These are phyloP conservation scores for Papilio protenor DNA, from an alignment of 2,888 invertebrate genomes.

Conservation along the genomic window DNA sequence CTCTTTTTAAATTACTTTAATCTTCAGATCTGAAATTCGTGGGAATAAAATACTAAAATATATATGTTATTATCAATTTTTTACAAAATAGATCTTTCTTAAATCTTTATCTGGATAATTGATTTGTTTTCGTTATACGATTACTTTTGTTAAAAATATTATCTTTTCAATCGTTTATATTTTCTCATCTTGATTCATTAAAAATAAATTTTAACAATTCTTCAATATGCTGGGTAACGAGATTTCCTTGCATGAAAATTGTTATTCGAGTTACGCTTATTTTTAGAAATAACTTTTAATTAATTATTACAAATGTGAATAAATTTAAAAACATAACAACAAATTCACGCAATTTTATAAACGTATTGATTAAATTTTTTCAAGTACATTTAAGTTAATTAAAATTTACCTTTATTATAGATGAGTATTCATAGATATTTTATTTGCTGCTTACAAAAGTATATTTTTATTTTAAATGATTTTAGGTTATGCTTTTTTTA, in stretches of 20 bases:
- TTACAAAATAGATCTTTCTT: no score
- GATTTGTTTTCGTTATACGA: not conserved
- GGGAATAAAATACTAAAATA: not conserved
- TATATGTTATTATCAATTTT: not conserved
- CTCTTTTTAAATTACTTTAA: not conserved
- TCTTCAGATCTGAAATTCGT: not conserved
- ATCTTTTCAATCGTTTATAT: not conserved
- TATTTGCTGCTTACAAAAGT: constrained; percentile 25
- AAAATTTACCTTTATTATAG: not conserved
- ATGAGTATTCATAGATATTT: constrained; percentile 13
- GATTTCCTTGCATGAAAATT: constrained; percentile 84
- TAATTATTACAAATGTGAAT: not conserved
- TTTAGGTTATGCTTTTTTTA: constrained; percentile 17
- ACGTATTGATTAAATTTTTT: not conserved
- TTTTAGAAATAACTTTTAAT: not conserved
- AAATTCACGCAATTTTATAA: not conserved
- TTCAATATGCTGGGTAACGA: constrained; percentile 72
- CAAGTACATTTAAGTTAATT: not conserved
- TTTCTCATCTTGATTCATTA: not conserved
- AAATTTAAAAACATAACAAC: not conserved
- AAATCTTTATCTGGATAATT: no score
- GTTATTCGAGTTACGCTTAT: constrained; percentile 46
- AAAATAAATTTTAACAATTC: not conserved
- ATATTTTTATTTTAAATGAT: constrained; percentile 2
- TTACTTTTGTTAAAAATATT: not conserved